These are phyloP conservation scores for Rhinella marina DNA, from an alignment of 2,797 vertebrate species.

Conservation along the genomic window DNA sequence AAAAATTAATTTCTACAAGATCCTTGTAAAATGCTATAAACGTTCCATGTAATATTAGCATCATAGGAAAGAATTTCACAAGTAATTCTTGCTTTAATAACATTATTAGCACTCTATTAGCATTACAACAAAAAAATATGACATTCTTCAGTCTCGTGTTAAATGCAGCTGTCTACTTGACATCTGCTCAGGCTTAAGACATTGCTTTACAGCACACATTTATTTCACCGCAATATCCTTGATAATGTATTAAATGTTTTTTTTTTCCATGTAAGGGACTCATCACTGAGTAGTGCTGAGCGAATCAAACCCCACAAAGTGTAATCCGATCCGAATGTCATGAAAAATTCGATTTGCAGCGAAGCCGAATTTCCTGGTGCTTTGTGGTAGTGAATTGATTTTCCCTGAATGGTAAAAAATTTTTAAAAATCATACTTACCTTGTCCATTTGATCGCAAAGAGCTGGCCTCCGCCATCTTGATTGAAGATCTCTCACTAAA, in stretches of 20 bases:
- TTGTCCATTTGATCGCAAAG: no score
- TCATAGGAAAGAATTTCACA: background rate
- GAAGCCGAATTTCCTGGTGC: no score
- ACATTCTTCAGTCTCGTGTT: conserved; percentile 29
- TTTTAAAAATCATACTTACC: no score
- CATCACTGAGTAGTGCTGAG: background rate
- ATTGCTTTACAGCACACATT: conserved; percentile 18
- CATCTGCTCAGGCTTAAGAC: conserved; percentile 43
- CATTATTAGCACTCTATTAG: conserved; percentile 16
- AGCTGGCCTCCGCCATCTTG: no score
- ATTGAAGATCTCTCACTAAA: no score
- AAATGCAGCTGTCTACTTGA: conserved; percentile 40
- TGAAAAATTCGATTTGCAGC: no score
- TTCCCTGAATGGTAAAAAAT: no score
- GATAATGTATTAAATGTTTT: background rate
- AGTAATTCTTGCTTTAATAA: conserved; percentile 8
- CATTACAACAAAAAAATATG: conserved; percentile 36
- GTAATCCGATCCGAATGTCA: no score
- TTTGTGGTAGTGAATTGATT: no score
- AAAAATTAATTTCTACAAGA: background rate
- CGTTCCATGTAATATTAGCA: background rate
- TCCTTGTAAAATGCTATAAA: background rate
- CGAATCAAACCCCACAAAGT: no score
- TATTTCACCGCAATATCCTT: conserved; percentile 17
- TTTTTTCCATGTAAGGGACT: background rate